A percentile compares a stretch with the other conserved stretches of the same genome.
Conservation (phyloP, 2,113 vertebrate species). For the Elgaria multicarinata region DNA sequence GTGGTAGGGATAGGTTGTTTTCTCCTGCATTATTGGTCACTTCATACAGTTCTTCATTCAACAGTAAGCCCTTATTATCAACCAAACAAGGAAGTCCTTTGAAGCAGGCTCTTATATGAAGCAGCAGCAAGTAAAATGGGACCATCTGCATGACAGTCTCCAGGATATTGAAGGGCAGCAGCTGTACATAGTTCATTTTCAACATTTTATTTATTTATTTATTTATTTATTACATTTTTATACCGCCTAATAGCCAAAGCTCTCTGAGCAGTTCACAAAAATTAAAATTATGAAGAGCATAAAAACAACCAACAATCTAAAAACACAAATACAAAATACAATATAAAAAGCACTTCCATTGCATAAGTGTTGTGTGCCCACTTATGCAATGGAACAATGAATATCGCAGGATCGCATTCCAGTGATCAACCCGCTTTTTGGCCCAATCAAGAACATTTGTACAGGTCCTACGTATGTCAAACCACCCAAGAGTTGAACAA, state of each 20-base stretch:
- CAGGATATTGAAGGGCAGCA: not conserved
- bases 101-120: not conserved
- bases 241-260: too few relatives aligned
- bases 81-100: not conserved
- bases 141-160: not conserved
- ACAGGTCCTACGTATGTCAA: not conserved
- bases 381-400: not conserved
- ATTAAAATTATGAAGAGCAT: too few relatives aligned
- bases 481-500: not conserved
- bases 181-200: not conserved
- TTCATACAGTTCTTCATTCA: not conserved
- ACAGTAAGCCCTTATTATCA: not conserved
- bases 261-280: too few relatives aligned
- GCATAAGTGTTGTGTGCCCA: too few relatives aligned
- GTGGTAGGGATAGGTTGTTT: not conserved
- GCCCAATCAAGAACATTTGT: too few relatives aligned
- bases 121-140: not conserved
- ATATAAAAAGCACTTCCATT: too few relatives aligned
- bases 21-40: not conserved
- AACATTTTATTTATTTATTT: too few relatives aligned
- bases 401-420: too few relatives aligned
- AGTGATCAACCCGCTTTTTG: not conserved
- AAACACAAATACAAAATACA: too few relatives aligned
- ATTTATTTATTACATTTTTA: too few relatives aligned
- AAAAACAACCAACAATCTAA: too few relatives aligned